Conservation (phyloP, 2,888 invertebrate genomes). For the Neoscelio sp. region DNA sequence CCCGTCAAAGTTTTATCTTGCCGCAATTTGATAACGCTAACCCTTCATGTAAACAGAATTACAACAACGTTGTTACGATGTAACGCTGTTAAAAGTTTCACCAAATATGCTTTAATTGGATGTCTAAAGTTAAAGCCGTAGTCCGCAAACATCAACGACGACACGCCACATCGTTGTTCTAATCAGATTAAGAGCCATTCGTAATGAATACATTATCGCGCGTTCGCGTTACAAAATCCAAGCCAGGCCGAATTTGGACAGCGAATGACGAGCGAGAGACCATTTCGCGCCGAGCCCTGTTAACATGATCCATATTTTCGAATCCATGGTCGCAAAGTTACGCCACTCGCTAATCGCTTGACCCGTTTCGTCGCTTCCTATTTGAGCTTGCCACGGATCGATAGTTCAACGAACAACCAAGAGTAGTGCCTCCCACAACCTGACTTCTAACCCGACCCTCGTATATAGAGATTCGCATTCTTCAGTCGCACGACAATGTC, state of each 20-base stretch:
- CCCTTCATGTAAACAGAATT: not conserved
- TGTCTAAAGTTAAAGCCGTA: not conserved
- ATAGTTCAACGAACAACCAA: constrained; percentile 82
- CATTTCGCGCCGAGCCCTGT: constrained; percentile 3
- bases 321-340: constrained; percentile 59
- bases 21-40: not conserved
- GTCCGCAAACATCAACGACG: constrained; percentile 18
- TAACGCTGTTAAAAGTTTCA: not conserved
- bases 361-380: constrained; percentile 67
- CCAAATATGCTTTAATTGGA: constrained; percentile 13
- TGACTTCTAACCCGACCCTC: constrained; percentile 48
- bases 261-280: too few species aligned
- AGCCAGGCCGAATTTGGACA: constrained; percentile 2
- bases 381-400: constrained; percentile 73
- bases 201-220: constrained; percentile 12
- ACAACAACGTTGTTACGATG: not conserved
- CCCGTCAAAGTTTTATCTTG: too few species aligned
- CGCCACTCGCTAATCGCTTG: constrained; percentile 66
- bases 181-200: constrained; percentile 34
- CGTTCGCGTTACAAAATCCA: not conserved
- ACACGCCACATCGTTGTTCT: constrained; percentile 8
- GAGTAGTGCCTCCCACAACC: constrained; percentile 72
- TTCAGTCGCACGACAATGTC: constrained; percentile 27
- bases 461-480: constrained; percentile 55
- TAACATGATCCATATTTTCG: constrained; percentile 46